These are phyloP conservation scores for Drosophila carrolli DNA, from an alignment of 1,140 invertebrate species.

Conservation along the genomic window DNA sequence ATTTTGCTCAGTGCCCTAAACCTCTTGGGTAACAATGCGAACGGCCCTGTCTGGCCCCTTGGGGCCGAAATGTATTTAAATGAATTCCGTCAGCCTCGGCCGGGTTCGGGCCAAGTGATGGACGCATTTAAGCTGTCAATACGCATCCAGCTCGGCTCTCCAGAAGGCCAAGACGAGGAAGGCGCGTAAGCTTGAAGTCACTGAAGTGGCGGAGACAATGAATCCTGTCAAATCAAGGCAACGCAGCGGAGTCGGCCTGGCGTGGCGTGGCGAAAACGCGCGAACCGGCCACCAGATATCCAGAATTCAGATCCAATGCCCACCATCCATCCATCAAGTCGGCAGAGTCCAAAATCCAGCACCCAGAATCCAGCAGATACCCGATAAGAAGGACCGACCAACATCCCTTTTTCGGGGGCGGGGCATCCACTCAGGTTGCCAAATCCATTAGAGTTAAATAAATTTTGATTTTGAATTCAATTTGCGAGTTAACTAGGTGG, in stretches of 20 bases:
- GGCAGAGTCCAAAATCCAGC: background rate
- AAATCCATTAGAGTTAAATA: conserved; percentile 79
- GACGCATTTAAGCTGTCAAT: conserved; percentile 84
- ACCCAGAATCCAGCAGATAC: conserved; percentile 21
- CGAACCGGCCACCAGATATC: conserved; percentile 27
- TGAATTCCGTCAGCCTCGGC: conserved; percentile 76
- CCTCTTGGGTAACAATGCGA: conserved; percentile 19
- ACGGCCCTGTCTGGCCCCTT: conserved; percentile 46
- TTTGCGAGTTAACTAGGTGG: conserved; percentile 64
- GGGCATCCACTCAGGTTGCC: conserved; percentile 59
- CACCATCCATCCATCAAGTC: background rate
- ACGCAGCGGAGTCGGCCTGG: conserved; percentile 32
- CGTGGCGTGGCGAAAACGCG: conserved; percentile 31
- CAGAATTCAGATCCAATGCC: background rate
- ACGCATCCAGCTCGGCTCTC: conserved; percentile 67
- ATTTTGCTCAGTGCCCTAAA: conserved; percentile 32
- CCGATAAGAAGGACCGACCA: conserved; percentile 22
- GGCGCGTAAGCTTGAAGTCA: conserved; percentile 68
- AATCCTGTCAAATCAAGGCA: conserved; percentile 80
- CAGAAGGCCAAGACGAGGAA: conserved; percentile 17
- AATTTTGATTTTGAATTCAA: conserved; percentile 75
- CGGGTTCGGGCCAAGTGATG: conserved; percentile 62
- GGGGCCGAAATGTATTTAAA: conserved; percentile 82
- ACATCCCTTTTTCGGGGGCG: conserved; percentile 1
- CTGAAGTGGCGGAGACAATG: conserved; percentile 78